phyloP scores from a whole-genome alignment of 2,797 vertebrate species.

The Acanthopagrus latus region DNA sequence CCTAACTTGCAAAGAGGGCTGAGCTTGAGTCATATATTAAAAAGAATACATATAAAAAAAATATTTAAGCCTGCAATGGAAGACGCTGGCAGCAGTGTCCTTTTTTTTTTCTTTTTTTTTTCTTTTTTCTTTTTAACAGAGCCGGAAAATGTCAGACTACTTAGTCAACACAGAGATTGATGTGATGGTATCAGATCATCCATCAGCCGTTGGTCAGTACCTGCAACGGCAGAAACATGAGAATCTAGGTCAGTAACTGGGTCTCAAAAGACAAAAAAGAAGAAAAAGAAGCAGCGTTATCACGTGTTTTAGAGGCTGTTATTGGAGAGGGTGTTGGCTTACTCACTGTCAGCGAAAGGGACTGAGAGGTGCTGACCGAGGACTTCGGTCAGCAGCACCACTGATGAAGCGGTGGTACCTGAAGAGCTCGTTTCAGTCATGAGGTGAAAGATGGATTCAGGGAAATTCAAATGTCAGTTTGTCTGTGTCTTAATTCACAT shows the following conservation, averaged over 20 bases:
- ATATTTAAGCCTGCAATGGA: neutral
- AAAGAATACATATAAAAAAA: too few relatives aligned
- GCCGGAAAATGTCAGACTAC: neutral
- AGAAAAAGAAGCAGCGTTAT: neutral
- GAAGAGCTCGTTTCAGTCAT: neutral
- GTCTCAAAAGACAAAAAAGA: too few relatives aligned
- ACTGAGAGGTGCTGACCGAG: neutral
- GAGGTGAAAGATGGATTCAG: neutral
- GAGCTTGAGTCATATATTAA: conserved; percentile 22
- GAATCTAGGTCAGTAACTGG: conserved; percentile 52
- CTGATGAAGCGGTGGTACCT: neutral
- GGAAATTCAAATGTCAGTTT: neutral
- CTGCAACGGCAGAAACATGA: neutral
- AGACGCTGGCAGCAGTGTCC: neutral
- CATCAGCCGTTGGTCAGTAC: conserved; percentile 10
- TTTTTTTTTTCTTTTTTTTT: conserved; percentile 5
- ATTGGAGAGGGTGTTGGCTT: neutral
- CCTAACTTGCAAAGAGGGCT: conserved; percentile 10
- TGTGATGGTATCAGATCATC: conserved; percentile 23
- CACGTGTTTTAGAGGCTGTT: neutral
- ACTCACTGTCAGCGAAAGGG: neutral
- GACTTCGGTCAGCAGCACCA: too few relatives aligned
- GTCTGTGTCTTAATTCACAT: neutral
- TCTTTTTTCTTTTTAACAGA: conserved; percentile 9
- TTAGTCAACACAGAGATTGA: conserved; percentile 16